Evolutionary conservation across 2,888 invertebrate genomes (phyloP), one percentile per base, ranked within the genome.

Genomic region (Lamellibrachia satsuma): DNA sequence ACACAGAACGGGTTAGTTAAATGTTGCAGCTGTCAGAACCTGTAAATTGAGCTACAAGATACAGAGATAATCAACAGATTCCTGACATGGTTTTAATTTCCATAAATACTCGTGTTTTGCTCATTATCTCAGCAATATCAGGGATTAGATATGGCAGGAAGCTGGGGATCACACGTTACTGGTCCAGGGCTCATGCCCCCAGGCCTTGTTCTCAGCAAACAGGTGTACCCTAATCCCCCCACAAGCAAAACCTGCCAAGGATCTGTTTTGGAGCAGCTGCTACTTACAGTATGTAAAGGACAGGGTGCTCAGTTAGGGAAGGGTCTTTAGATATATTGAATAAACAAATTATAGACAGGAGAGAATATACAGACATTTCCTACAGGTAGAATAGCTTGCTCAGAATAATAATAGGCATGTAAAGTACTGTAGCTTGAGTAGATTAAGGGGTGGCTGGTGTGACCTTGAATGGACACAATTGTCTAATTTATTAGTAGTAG

Each of bases 81-180:
- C 75, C 75, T 75, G 75, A 75, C 75, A 75, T 75, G 75, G 75
- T 75, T 75, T 75, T 75, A 75, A 75, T 75, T 75, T 75, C 75
- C 75, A 75, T 22, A 75, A 75, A 75, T 75, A 75, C 75, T n/a
- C 57, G 8, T 75, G 75, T 22, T 15, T 75, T 4, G 75, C 75
- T 75, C 75, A 75, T 75, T 75, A 75, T 75, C 75, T 75, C 75
- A 22, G 75, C 75, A 75, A 75, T 75, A 75, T 75, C 75, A 22
- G 75, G 75, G 75, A 75, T 15, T 39, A 39, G n/a, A 75, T n/a
- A 75, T 75, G 75, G 75, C 75, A 15, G 75, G 22, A 11, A 4
- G 75, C 75, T 7, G 7, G 75, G 75, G 22, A 75, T 75, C 75
- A 75, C 75, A 75, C 75, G 15, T 60, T 75, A 75, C 75, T 22